Conservation (phyloP, 2,113 vertebrate genomes). For the Phodopus roborovskii region DNA sequence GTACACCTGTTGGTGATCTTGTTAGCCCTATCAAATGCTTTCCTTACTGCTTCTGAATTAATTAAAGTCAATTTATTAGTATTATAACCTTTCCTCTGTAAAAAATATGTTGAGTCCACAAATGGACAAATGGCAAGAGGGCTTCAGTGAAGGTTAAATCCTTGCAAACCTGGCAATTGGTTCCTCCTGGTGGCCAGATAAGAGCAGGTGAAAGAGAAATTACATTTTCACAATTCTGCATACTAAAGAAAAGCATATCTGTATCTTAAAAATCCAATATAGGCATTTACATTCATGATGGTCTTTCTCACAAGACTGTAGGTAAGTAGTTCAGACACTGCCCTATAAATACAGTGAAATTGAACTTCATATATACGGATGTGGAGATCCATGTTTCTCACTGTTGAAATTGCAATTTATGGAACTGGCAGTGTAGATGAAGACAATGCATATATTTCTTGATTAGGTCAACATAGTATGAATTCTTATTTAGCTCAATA, state of each 20-base stretch:
- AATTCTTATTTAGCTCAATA: neutral
- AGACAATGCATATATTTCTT: neutral
- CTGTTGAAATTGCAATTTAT: neutral
- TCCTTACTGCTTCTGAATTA: neutral
- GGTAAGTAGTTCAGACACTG: neutral
- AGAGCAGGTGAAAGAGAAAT: neutral
- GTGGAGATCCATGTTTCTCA: neutral
- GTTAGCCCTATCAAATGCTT: neutral
- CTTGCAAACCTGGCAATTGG: neutral
- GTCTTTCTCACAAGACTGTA: neutral
- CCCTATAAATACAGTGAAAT: neutral
- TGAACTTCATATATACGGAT: neutral
- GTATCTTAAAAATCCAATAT: neutral
- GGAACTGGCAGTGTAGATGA: neutral
- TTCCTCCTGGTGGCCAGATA: neutral
- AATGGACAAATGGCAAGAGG: neutral
- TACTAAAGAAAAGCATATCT: neutral
- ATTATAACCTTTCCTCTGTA: neutral
- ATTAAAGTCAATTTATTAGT: neutral
- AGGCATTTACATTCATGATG: neutral
- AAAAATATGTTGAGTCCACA: constrained; percentile 13
- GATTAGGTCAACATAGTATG: neutral
- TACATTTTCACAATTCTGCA: neutral
- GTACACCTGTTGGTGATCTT: neutral
- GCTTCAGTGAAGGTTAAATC: constrained; percentile 34